phyloP scores from a whole-genome alignment of 2,113 vertebrate species.

The Tinamus guttatus region DNA sequence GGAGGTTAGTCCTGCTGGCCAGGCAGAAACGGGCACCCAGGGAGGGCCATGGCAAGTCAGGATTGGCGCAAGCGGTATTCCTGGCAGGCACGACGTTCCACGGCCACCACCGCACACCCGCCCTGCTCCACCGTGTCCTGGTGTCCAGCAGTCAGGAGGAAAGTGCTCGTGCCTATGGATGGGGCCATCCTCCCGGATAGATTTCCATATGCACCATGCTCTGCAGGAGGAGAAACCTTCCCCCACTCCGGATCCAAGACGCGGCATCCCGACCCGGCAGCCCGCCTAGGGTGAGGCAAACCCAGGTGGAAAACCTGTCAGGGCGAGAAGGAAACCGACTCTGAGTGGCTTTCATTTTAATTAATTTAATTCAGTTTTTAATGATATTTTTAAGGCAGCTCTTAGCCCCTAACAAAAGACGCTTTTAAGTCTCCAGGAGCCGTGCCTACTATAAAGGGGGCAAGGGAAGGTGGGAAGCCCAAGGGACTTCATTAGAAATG shows the following conservation, averaged over 20 bases:
- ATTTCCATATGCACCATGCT: accelerated
- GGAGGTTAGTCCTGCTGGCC: background rate
- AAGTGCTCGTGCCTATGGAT: accelerated
- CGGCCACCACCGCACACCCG: accelerated
- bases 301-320: background rate
- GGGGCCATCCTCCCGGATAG: accelerated
- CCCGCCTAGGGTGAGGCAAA: background rate
- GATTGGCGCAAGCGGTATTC: background rate
- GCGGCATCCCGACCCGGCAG: background rate
- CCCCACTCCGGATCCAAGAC: background rate
- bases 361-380: slow-evolving; percentile 33
- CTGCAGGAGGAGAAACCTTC: background rate
- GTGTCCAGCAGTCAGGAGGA: background rate
- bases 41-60: background rate
- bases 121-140: background rate
- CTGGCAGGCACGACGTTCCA: accelerated
- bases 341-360: background rate
- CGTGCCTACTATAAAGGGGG: background rate
- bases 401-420: slow-evolving; percentile 48
- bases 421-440: slow-evolving; percentile 29
- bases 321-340: background rate
- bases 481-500: slow-evolving; percentile 28
- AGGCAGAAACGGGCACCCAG: too few species aligned
- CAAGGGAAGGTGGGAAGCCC: slow-evolving; percentile 24
- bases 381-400: background rate